Conservation (phyloP, 2,797 vertebrate species). For the Allobates femoralis region DNA sequence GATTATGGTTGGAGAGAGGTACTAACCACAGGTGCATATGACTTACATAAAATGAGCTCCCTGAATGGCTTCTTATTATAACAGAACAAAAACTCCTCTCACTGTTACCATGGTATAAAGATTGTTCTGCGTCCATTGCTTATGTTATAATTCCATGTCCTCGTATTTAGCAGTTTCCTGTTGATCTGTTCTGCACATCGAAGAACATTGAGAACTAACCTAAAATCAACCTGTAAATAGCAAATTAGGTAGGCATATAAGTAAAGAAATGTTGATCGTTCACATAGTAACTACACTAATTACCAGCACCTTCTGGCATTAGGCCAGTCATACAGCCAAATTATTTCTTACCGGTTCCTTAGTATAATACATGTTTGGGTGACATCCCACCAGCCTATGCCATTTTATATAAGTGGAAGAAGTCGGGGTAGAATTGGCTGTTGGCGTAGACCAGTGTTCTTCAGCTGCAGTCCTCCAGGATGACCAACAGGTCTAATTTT, state of each 20-base stretch:
- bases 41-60: background rate
- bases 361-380: background rate
- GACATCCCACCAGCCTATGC: background rate
- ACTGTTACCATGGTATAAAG: slow-evolving; percentile 5
- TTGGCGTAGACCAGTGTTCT: background rate
- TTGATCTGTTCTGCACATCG: background rate
- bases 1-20: background rate
- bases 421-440: background rate
- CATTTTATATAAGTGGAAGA: background rate
- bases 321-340: no score
- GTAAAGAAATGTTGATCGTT: background rate
- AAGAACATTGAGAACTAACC: background rate
- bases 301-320: background rate
- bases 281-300: background rate
- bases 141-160: background rate
- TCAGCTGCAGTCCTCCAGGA: no score
- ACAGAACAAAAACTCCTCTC: background rate
- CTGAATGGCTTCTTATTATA: background rate
- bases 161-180: background rate
- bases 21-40: background rate
- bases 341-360: background rate
- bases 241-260: background rate
- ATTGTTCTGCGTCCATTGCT: background rate
- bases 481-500: no score
- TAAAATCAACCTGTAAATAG: background rate